Evolutionary conservation across 1,140 invertebrate species (phyloP).

Genomic region (Meloidogyne chitwoodi): DNA sequence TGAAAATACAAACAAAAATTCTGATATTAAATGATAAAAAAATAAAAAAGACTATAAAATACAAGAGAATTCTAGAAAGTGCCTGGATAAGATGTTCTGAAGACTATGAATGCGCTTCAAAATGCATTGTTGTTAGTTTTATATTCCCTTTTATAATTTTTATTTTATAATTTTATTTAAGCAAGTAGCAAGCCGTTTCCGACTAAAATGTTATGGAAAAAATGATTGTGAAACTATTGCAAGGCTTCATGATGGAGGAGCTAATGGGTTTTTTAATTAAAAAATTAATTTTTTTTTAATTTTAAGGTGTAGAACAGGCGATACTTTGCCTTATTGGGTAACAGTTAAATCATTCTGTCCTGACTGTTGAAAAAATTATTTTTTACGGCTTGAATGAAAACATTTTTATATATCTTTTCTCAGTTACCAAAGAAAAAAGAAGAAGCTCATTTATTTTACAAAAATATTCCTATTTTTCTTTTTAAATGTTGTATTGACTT

Average conservation of each 20-base stretch:
- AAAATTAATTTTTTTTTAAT: background rate
- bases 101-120: slow-evolving; percentile 55
- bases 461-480: too few relatives aligned
- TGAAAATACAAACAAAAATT: too few relatives aligned
- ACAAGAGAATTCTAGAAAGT: background rate
- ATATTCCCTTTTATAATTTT: background rate
- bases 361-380: slow-evolving; percentile 28
- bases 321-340: slow-evolving; percentile 58
- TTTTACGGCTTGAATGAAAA: background rate
- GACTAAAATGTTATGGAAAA: slow-evolving; percentile 59
- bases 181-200: slow-evolving; percentile 52
- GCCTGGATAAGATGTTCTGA: slow-evolving; percentile 59
- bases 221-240: slow-evolving; percentile 60
- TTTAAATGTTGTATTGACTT: too few relatives aligned
- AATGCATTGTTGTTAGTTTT: slow-evolving; percentile 53
- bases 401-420: background rate
- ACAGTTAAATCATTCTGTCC: slow-evolving; percentile 47
- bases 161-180: slow-evolving; percentile 22
- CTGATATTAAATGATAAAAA: too few relatives aligned
- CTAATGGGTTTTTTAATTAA: slow-evolving; percentile 47
- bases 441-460: background rate
- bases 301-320: slow-evolving; percentile 45
- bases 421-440: background rate
- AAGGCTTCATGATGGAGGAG: slow-evolving; percentile 62
- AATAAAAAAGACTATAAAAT: too few relatives aligned